Conservation (phyloP, 37 sponge, comb jelly and placozoan genomes). For the Theonella swinhoei region DNA sequence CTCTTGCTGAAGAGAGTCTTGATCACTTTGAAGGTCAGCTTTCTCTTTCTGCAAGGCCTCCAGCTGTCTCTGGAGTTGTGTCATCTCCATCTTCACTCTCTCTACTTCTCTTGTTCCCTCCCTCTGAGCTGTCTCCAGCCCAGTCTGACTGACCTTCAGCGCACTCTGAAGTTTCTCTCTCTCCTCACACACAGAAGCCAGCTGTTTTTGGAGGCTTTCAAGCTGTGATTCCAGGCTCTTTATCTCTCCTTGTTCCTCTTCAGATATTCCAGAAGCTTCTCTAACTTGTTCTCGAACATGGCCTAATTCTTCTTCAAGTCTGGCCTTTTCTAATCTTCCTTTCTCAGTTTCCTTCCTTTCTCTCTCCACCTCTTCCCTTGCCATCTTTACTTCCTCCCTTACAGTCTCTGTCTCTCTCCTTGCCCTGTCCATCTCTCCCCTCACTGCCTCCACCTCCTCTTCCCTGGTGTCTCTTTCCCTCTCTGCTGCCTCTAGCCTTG, state of each 20-base stretch:
- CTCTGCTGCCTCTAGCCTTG: background rate
- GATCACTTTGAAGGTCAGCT: too few species aligned
- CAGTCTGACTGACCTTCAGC: too few species aligned
- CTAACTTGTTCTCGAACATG: background rate
- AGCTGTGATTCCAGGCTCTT: background rate
- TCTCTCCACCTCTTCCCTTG: constrained; percentile 6
- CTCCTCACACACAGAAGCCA: too few species aligned
- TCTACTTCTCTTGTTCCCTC: background rate
- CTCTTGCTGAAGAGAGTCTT: too few species aligned
- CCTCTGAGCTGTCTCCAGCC: too few species aligned
- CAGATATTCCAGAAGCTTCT: background rate
- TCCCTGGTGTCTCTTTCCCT: background rate
- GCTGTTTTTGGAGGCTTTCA: background rate
- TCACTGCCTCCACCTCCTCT: constrained; percentile 1
- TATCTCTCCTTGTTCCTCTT: background rate
- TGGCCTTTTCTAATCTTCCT: background rate
- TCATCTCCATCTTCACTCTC: background rate
- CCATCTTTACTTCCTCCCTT: background rate
- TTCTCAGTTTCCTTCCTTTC: background rate
- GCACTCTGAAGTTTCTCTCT: too few species aligned
- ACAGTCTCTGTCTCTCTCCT: background rate
- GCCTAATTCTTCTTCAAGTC: constrained; percentile 4
- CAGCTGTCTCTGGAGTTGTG: too few species aligned
- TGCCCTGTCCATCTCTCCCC: background rate
- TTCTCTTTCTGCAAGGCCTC: too few species aligned